Conservation (phyloP, 2,888 invertebrate species). For the Catotricha subobsoleta region DNA sequence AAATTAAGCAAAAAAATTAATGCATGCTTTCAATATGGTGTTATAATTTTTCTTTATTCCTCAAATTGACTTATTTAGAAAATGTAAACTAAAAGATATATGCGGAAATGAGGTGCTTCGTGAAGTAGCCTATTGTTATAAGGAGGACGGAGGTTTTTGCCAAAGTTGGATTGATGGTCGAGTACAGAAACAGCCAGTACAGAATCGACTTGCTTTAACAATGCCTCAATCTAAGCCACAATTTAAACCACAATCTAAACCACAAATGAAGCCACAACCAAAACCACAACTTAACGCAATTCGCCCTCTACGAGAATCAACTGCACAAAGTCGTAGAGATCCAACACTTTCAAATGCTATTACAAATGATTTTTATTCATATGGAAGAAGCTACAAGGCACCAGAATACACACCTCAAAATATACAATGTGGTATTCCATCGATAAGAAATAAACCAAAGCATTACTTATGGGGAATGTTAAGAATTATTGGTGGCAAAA, state of each 20-base stretch:
- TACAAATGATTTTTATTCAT: conserved; percentile 30
- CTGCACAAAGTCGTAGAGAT: conserved; percentile 30
- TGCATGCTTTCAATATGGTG: no score
- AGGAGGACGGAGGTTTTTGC: conserved; percentile 64
- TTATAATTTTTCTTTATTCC: no score
- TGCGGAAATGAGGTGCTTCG: conserved; percentile 62
- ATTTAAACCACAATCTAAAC: neutral
- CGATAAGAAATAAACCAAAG: conserved; percentile 19
- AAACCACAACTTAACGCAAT: conserved; percentile 10
- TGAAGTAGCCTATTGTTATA: conserved; percentile 73
- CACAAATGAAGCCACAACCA: neutral
- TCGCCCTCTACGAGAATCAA: no score
- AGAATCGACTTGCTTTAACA: neutral
- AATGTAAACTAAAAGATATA: conserved; percentile 51
- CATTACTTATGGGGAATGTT: conserved; percentile 38
- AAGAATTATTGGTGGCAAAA: conserved; percentile 73
- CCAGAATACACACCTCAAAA: conserved; percentile 29
- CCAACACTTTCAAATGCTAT: conserved; percentile 16
- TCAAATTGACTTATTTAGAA: no score
- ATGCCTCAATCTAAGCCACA: neutral
- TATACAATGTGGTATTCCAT: conserved; percentile 25
- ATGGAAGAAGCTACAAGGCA: conserved; percentile 25
- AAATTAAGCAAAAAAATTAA: no score
- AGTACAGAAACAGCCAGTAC: conserved; percentile 18
- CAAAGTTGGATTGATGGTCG: conserved; percentile 44